These are phyloP conservation scores for Mechanitis mazaeus DNA, from an alignment of 2,888 invertebrate genomes.

Conservation along the genomic window DNA sequence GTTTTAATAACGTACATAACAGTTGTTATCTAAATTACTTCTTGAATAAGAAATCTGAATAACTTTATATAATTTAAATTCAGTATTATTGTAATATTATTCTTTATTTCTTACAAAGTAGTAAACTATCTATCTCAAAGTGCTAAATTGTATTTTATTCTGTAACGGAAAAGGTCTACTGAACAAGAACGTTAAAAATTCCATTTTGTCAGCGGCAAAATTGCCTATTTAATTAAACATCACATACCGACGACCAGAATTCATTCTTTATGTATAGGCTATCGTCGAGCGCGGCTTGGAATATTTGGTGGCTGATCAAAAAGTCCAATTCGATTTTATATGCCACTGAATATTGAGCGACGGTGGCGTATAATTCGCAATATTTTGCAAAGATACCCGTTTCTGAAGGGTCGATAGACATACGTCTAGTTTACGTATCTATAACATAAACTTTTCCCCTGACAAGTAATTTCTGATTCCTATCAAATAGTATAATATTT, in stretches of 20 bases:
- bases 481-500: no score
- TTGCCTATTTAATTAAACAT: slow-evolving; percentile 28
- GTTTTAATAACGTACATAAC: no score
- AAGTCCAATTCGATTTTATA: slow-evolving; percentile 56
- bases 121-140: no score
- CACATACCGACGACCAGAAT: slow-evolving; percentile 31
- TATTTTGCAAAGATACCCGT: slow-evolving; percentile 49
- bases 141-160: neutral
- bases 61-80: no score
- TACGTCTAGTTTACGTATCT: no score
- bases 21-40: no score
- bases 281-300: slow-evolving; percentile 33
- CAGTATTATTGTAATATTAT: no score
- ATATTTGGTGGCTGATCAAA: slow-evolving; percentile 51
- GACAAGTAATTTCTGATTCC: no score
- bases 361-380: slow-evolving; percentile 39
- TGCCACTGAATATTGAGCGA: slow-evolving; percentile 64
- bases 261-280: slow-evolving; percentile 41
- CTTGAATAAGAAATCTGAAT: no score
- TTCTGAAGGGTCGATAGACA: slow-evolving; percentile 18
- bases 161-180: neutral
- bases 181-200: slow-evolving; percentile 1
- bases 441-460: no score
- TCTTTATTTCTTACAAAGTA: no score
- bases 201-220: slow-evolving; percentile 6